These are phyloP conservation scores for Lasioglossum baleicum DNA, from an alignment of 1,140 invertebrate genomes.

Conservation along the genomic window DNA sequence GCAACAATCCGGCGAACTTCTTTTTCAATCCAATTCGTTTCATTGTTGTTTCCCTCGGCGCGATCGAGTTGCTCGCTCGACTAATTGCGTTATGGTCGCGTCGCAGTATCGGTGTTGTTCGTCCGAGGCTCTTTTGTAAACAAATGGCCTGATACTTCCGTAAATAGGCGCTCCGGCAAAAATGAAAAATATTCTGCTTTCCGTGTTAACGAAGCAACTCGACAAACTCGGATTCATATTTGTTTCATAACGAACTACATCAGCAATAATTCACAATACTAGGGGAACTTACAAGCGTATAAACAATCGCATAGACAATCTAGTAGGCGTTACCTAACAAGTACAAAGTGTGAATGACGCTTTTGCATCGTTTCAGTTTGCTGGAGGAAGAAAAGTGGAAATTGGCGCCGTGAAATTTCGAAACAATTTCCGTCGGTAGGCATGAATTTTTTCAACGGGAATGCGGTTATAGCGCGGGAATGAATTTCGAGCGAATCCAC, in stretches of 20 bases:
- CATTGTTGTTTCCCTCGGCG: not conserved
- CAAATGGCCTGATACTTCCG: not conserved
- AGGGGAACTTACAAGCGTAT: too few species aligned
- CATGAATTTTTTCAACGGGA: not conserved
- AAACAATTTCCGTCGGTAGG: not conserved
- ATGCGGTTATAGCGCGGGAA: not conserved
- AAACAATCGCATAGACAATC: too few species aligned
- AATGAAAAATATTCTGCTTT: too few species aligned
- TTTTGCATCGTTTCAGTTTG: too few species aligned
- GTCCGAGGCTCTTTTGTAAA: not conserved
- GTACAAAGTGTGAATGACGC: too few species aligned
- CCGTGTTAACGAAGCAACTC: too few species aligned
- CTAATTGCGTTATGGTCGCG: not conserved
- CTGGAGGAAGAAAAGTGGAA: not conserved
- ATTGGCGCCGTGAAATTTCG: not conserved
- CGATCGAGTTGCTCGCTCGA: not conserved
- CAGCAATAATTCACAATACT: too few species aligned
- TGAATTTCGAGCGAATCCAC: conserved; percentile 17
- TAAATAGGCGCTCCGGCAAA: too few species aligned
- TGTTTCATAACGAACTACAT: too few species aligned
- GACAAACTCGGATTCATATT: too few species aligned
- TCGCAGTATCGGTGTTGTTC: not conserved
- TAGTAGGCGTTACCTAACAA: too few species aligned
- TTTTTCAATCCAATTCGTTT: not conserved
- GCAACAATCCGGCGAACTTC: not conserved